Evolutionary conservation across 2,797 vertebrate genomes (phyloP), one percentile per base, ranked within the genome.

Genomic region (Helarctos malayanus): DNA sequence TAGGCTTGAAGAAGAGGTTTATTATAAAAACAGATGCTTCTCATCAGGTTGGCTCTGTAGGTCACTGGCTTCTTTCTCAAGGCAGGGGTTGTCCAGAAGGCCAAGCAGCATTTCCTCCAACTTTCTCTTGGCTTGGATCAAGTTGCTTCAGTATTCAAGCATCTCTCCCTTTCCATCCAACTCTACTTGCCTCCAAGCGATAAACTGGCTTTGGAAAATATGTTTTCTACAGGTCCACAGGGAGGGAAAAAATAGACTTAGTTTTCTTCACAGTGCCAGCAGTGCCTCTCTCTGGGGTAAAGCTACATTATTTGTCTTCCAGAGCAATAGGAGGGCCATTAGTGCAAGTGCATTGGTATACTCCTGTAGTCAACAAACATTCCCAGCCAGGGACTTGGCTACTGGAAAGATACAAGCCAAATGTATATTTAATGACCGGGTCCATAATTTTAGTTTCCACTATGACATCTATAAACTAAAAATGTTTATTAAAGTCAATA

Each of bases 371-470:
- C 89, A 91, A 63, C 82, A 92, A 32, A 47, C 86, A 14, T 88
- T 85, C 32, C 59, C 79, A 91, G 47, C 32, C 32, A 80, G 82
- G 86, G 32, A 49, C 21, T 38, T 52, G 56, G 57, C 12, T 68
- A 18, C 56, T 93, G 54, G 68, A 57, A 69, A 86, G 61, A 86
- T 54, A 61, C 27, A 38, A 92, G 87, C 89, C 94, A 94, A 91
- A 83, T 93, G 87, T 54, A 23, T 82, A 93, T 89, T 96, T 98
- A 94, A 95, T 96, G 87, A 97, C 25, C 12, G 27, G 27, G 49
- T 38, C 69, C 32, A 12, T 94, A 69, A 15, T 91, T 94, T 97
- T 52, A 86, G 56, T 52, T 95, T 94, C 57, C 52, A 93, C 32
- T 57, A 35, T 92, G 89, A 29, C 59, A 89, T 91, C 71, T 76